Evolutionary conservation across 37 sponge, comb jelly and placozoan species (phyloP).

Genomic region (Sycon ciliatum): DNA sequence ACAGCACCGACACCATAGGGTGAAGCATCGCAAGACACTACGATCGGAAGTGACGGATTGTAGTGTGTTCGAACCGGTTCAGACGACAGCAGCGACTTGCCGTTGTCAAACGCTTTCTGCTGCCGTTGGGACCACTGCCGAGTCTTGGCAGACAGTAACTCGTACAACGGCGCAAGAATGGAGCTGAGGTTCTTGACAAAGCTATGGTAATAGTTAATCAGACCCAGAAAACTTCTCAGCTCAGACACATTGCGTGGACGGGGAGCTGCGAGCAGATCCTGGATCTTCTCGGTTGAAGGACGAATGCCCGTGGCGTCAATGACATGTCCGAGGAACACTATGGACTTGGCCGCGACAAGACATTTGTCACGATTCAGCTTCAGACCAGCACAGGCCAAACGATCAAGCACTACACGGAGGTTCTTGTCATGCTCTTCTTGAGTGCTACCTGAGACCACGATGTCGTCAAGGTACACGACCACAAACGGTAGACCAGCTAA

Average conservation of each 20-base stretch:
- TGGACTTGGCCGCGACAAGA: not conserved
- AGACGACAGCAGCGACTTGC: conserved; percentile 16
- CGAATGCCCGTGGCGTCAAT: not conserved
- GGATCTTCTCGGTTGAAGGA: not conserved
- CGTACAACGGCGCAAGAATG: conserved; percentile 15
- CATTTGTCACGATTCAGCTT: conserved; percentile 10
- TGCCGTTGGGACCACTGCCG: not conserved
- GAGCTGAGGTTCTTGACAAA: not conserved
- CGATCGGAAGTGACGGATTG: conserved; percentile 5
- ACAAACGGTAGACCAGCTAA: no score
- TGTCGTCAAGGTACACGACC: no score
- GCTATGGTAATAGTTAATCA: not conserved
- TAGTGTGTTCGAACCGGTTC: conserved; percentile 1
- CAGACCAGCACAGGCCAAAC: conserved; percentile 9
- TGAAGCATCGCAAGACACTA: conserved; percentile 20
- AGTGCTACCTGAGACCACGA: no score
- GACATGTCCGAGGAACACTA: not conserved
- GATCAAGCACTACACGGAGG: conserved; percentile 1
- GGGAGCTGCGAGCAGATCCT: not conserved
- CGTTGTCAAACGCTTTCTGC: conserved; percentile 22
- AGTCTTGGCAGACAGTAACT: not conserved
- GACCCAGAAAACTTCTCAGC: not conserved
- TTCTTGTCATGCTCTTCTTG: not conserved
- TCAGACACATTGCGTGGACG: not conserved
- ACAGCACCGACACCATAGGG: conserved; percentile 31